phyloP scores from a whole-genome alignment of 1,140 invertebrate genomes.

The Leptinotarsa defecta region DNA sequence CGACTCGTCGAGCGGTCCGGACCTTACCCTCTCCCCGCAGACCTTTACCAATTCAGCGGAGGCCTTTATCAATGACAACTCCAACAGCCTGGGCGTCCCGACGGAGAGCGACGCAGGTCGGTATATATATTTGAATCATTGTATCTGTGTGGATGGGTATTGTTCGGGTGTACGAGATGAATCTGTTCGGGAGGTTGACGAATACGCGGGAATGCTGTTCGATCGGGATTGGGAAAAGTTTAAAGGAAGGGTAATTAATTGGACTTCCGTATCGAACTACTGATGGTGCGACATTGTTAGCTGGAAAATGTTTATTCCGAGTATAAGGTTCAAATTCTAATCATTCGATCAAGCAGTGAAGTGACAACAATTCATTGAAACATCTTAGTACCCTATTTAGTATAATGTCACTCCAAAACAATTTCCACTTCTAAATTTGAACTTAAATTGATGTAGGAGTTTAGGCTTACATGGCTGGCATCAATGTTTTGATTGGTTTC shows the following conservation, averaged over 20 bases:
- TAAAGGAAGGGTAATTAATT: not conserved
- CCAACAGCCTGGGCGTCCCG: conserved; percentile 65
- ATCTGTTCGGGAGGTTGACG: not conserved
- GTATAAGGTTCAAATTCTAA: too few relatives aligned
- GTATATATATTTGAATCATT: conserved; percentile 28
- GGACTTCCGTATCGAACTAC: too few relatives aligned
- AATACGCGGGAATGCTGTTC: not conserved
- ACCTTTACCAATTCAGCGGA: conserved; percentile 70
- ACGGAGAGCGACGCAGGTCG: conserved; percentile 54
- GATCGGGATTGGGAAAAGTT: not conserved
- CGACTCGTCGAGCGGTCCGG: conserved; percentile 72
- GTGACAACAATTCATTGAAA: too few relatives aligned
- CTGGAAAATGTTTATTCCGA: too few relatives aligned
- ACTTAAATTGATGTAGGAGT: too few relatives aligned
- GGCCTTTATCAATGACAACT: conserved; percentile 72
- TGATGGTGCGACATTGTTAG: too few relatives aligned
- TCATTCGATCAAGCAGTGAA: too few relatives aligned
- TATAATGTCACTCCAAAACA: too few relatives aligned
- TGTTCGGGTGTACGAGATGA: not conserved
- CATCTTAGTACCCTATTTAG: too few relatives aligned
- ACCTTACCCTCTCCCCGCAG: conserved; percentile 71
- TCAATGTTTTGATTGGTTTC: too few relatives aligned
- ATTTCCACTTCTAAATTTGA: too few relatives aligned
- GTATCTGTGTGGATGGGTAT: conserved; percentile 1
- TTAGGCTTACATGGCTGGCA: too few relatives aligned